Evolutionary conservation across 2,888 invertebrate genomes (phyloP), one percentile per base, ranked within the genome.

Genomic region (Heteromyza rotundicornis): DNA sequence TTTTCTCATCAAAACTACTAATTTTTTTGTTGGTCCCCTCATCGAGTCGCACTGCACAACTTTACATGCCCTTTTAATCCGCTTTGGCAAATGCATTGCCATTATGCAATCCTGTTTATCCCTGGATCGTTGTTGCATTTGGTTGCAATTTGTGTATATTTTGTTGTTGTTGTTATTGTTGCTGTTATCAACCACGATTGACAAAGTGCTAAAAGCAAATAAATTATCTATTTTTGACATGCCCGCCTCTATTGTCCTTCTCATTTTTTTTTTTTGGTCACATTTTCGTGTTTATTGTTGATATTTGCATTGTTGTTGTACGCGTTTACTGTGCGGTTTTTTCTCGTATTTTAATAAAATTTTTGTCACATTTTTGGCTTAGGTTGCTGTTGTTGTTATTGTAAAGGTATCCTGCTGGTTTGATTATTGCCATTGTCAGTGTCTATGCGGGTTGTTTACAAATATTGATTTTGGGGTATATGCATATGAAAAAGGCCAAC

Each of bases 141-240:
- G 3, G 2, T 40, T 40, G 8, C 7, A 32, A 40, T n/a, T 40
- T 27, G 10, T 27, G 5, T 27, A 27, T 7, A 7, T 5, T 27
- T 19, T 19, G 47, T 47, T 47, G 47, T 20, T 47, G 47, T 47
- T 47, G 40, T 40, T 47, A 8, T 47, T 47, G 5, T 20, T 19
- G 47, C 14, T 17, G 17, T 47, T 47, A 14, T 20, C 17, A 65
- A 23, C 22, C 62, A 59, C 19, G 52, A 61, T 58, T 57, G 60
- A 56, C 66, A 68, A 70, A 72, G 75, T 72, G 76, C 73, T 77
- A 78, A 77, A 76, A 78, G 72, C 73, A 77, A 77, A 77, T 77
- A 76, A 77, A 73, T 77, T 77, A 77, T 68, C 70, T 68, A 70
- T 68, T 20, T 54, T 57, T 60, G 54, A 49, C 50, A 49, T 55